phyloP scores from a whole-genome alignment of 2,113 vertebrate species.

The Ictidomys tridecemlineatus region DNA sequence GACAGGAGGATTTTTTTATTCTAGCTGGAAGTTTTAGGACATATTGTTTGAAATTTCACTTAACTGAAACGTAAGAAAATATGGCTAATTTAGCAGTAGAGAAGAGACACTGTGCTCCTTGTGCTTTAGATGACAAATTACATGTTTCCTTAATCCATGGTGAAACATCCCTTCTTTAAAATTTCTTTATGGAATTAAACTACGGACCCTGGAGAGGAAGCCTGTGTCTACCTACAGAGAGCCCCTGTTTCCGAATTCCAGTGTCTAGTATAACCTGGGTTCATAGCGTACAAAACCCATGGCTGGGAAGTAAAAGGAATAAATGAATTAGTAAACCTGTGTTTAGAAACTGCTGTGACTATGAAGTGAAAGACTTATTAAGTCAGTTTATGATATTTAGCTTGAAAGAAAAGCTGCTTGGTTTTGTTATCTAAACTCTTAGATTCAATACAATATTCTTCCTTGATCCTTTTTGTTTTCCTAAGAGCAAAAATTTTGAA shows the following conservation, averaged over 20 bases:
- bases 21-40: neutral
- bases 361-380: neutral
- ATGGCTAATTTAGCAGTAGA: neutral
- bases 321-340: neutral
- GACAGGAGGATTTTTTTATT: neutral
- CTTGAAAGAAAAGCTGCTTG: neutral
- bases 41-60: neutral
- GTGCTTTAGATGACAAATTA: neutral
- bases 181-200: neutral
- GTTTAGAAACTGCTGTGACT: neutral
- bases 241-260: neutral
- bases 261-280: neutral
- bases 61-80: conserved; percentile 13
- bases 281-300: neutral
- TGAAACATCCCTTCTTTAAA: neutral
- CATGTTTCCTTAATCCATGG: neutral
- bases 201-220: neutral
- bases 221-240: neutral
- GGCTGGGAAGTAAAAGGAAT: neutral
- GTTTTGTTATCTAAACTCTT: neutral
- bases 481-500: conserved; percentile 44
- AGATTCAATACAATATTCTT: neutral
- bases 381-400: neutral
- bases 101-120: neutral
- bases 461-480: neutral